phyloP scores from a whole-genome alignment of 2,888 invertebrate species.

The Mycalesis mineus region DNA sequence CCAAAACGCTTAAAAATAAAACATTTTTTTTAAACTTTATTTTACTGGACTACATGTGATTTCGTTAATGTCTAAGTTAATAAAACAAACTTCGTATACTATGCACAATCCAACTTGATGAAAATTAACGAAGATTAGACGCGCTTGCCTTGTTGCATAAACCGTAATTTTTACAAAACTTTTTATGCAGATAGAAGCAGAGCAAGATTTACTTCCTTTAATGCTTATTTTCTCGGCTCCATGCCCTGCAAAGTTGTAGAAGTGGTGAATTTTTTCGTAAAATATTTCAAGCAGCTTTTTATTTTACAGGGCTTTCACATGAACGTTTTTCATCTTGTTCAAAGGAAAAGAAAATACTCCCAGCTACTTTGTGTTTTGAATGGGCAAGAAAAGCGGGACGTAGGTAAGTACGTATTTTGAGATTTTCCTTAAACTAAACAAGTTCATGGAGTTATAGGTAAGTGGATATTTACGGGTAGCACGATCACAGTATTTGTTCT shows the following conservation, averaged over 20 bases:
- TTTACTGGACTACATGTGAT: no score
- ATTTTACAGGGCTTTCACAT: background rate
- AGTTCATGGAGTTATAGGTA: background rate
- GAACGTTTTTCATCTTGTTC: background rate
- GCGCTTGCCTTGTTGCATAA: no score
- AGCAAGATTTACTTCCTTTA: background rate
- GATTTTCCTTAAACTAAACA: background rate
- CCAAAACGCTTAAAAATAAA: no score
- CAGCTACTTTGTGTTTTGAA: background rate
- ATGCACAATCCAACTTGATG: no score
- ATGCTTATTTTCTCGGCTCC: background rate
- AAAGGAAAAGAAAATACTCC: slow-evolving; percentile 3
- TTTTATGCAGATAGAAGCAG: background rate
- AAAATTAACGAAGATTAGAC: no score
- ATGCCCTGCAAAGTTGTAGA: background rate
- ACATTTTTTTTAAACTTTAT: no score
- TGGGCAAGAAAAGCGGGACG: background rate
- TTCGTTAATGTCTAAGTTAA: no score
- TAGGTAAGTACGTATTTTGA: background rate
- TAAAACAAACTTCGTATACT: no score
- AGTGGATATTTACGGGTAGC: background rate
- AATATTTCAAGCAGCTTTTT: background rate
- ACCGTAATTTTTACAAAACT: no score
- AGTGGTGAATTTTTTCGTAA: background rate
- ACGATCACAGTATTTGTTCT: background rate